Evolutionary conservation across 2,888 invertebrate species (phyloP), one percentile per base, ranked within the genome.

Genomic region (Pogonocherus hispidulus): DNA sequence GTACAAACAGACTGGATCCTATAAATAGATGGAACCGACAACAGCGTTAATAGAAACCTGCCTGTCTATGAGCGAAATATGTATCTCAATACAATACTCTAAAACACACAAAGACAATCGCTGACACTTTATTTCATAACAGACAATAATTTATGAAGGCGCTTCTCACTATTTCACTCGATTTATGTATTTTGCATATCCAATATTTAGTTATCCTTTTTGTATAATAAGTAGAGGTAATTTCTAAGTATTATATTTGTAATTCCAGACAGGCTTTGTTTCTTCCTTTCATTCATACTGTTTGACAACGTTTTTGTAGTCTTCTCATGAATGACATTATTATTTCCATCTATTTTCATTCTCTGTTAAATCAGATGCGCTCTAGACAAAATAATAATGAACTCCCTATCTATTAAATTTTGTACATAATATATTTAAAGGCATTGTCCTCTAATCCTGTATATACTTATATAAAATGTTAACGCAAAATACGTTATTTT

Each of bases 251-350:
- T 78, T 74, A 72, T 77, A 76, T 78, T 83, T 81, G 77, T 80
- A 79, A 83, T 83, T 83, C 83, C 74, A 81, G 82, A 81, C 83
- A 81, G 77, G 81, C 77, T 75, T 79, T 81, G 79, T 80, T 79
- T 78, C 82, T 83, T 83, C 83, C 83, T 83, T 77, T 80, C 82
- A 83, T 83, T 83, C 82, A 82, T 78, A 77, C 76, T 78, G 79
- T 79, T 80, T 80, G 80, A 80, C 81, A 80, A 78, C 72, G 77
- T 80, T 80, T 79, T 79, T 78, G 79, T 79, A 77, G 71, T 77
- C 78, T 73, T 72, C 72, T 72, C 74, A 71, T 77, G 80, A 78
- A 80, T 80, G 80, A 80, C 79, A 79, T 77, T 76, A 78, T 76
- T 78, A 77, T 79, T 74, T 75, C 75, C 72, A 59, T 59, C 59